Percentiles rank a stretch among this genome's conserved stretches.
These are phyloP conservation scores for Nemopilema nomurai DNA, from an alignment of 30 jellyfish, hydroid and myxozoan species.

Conservation along the genomic window DNA sequence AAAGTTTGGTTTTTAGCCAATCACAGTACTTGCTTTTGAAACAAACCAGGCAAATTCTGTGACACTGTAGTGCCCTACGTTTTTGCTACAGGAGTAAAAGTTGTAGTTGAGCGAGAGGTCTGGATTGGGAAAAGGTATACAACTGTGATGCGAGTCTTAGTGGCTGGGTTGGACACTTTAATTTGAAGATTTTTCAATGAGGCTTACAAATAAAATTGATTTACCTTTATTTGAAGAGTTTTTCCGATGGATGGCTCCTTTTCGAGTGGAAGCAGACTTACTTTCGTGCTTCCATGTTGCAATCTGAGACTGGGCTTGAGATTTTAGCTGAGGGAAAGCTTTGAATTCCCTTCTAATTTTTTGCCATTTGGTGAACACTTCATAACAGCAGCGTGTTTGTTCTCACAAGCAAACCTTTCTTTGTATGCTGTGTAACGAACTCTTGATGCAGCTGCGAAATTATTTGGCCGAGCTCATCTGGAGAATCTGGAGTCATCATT, in stretches of 20 bases:
- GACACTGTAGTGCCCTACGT: slow-evolving; percentile 30
- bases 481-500: slow-evolving; percentile 19
- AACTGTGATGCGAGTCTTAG: slow-evolving; percentile 22
- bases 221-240: slow-evolving; percentile 33
- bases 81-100: slow-evolving; percentile 35
- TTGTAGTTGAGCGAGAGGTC: slow-evolving; percentile 28
- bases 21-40: slow-evolving; percentile 7
- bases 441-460: slow-evolving; percentile 51
- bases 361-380: slow-evolving; percentile 32
- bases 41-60: slow-evolving; percentile 24
- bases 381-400: slow-evolving; percentile 43
- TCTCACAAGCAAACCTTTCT: slow-evolving; percentile 40
- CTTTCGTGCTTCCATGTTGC: slow-evolving; percentile 29
- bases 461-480: slow-evolving; percentile 33
- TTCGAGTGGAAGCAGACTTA: slow-evolving; percentile 35
- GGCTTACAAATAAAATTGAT: slow-evolving; percentile 22
- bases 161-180: slow-evolving; percentile 25
- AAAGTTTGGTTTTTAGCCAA: slow-evolving; percentile 20
- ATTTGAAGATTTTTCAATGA: slow-evolving; percentile 14
- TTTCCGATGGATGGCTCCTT: slow-evolving; percentile 36
- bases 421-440: slow-evolving; percentile 35
- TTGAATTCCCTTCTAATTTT: slow-evolving; percentile 22
- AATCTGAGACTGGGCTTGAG: slow-evolving; percentile 40
- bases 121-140: slow-evolving; percentile 15
- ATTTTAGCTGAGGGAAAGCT: slow-evolving; percentile 28